Percentiles rank a stretch among this genome's conserved stretches.
phyloP scores from a whole-genome alignment of 2,113 vertebrate genomes.

The Tragelaphus buxtoni region DNA sequence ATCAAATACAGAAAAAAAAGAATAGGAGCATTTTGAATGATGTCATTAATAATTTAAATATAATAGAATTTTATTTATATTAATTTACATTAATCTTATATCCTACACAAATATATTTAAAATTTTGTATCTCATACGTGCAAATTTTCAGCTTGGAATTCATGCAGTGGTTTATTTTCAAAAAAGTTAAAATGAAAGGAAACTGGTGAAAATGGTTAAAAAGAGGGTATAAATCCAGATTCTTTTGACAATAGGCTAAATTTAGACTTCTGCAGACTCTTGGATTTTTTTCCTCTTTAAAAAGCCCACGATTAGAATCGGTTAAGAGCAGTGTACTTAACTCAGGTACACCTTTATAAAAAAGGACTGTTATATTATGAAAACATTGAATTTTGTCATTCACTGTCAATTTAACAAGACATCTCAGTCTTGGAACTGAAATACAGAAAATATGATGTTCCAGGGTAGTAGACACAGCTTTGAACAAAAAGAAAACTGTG shows the following conservation, averaged over 20 bases:
- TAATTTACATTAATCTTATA: too few species aligned
- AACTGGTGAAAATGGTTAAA: constrained; percentile 59
- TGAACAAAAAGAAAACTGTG: constrained; percentile 25
- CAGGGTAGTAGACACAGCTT: constrained; percentile 59
- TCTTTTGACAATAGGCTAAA: constrained; percentile 45
- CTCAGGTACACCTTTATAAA: constrained; percentile 58
- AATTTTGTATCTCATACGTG: too few species aligned
- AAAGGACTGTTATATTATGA: neutral
- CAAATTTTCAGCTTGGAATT: too few species aligned
- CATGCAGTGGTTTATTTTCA: constrained; percentile 91
- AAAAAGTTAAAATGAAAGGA: constrained; percentile 77
- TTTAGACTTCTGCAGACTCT: constrained; percentile 65
- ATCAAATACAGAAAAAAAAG: too few species aligned
- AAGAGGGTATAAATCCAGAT: constrained; percentile 59
- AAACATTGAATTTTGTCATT: constrained; percentile 12
- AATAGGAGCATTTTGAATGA: too few species aligned
- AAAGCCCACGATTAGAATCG: constrained; percentile 57
- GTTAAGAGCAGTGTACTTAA: constrained; percentile 69
- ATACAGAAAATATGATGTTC: constrained; percentile 63
- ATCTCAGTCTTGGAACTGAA: constrained; percentile 54
- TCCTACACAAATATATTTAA: too few species aligned
- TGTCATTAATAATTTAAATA: too few species aligned
- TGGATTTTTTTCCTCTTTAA: neutral
- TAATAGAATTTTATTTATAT: too few species aligned
- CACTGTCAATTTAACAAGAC: constrained; percentile 63